These are phyloP conservation scores for Meles meles DNA, from an alignment of 2,113 vertebrate genomes.

Conservation along the genomic window DNA sequence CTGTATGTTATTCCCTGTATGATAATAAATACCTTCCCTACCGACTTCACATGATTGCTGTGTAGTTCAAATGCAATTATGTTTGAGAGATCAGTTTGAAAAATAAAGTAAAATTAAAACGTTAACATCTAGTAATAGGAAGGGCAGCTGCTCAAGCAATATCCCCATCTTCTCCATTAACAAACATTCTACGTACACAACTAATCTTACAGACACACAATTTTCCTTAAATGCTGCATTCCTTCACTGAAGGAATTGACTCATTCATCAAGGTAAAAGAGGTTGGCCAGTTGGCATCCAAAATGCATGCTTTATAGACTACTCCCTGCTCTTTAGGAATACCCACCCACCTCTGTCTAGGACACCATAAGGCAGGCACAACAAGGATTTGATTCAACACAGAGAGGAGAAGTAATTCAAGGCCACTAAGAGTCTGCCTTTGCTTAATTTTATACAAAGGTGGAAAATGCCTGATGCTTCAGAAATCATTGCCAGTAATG, in stretches of 20 bases:
- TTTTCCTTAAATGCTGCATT: neutral
- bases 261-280: neutral
- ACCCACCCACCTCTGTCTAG: neutral
- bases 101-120: neutral
- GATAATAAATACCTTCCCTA: neutral
- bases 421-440: neutral
- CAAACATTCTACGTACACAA: neutral
- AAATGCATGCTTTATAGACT: neutral
- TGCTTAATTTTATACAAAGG: conserved; percentile 38
- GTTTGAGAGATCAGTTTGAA: neutral
- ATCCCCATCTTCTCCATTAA: neutral
- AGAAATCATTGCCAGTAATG: conserved; percentile 45
- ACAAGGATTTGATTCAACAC: neutral
- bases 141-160: neutral
- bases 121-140: neutral
- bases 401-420: conserved; percentile 8
- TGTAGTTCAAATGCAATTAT: neutral
- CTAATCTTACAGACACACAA: neutral
- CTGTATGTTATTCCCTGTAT: neutral
- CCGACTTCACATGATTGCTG: neutral
- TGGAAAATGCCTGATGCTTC: conserved; percentile 11
- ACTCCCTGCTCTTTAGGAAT: neutral
- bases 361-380: neutral
- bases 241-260: neutral
- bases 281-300: neutral